These are phyloP conservation scores for Melanocharis versteri DNA, from an alignment of 2,113 vertebrate species.

Conservation along the genomic window DNA sequence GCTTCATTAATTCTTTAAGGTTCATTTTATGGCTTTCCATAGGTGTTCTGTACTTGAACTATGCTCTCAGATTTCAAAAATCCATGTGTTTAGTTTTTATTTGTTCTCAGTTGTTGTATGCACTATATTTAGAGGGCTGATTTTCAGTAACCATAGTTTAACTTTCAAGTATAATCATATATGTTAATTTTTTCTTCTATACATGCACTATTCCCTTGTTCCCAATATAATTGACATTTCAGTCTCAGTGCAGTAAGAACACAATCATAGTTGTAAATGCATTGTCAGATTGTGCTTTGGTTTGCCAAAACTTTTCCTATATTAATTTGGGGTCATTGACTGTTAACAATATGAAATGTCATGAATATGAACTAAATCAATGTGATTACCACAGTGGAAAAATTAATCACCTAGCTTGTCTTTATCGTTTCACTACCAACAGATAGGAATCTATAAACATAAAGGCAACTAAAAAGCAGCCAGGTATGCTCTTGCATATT, in stretches of 20 bases:
- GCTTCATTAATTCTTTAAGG: neutral
- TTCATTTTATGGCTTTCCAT: neutral
- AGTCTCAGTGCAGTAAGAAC: neutral
- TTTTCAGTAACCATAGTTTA: neutral
- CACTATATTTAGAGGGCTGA: neutral
- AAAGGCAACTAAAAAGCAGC: neutral
- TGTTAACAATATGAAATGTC: constrained; percentile 58
- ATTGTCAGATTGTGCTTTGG: constrained; percentile 38
- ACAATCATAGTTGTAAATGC: constrained; percentile 16
- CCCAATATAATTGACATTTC: neutral
- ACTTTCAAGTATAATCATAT: neutral
- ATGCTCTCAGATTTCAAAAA: neutral
- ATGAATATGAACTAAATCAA: constrained; percentile 59
- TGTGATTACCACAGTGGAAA: constrained; percentile 55
- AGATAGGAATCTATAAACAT: constrained; percentile 56
- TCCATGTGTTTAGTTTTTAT: neutral
- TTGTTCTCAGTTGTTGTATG: neutral
- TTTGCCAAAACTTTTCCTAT: constrained; percentile 30
- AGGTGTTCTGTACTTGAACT: neutral
- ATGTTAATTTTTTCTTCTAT: neutral
- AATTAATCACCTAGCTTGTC: constrained; percentile 59
- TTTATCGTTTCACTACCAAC: constrained; percentile 41
- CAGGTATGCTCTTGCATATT: constrained; percentile 42
- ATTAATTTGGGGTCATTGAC: constrained; percentile 49
- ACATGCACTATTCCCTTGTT: neutral